Base-by-base conservation (phyloP, 2,888 invertebrate species). In the Papilio gigon region DNA sequence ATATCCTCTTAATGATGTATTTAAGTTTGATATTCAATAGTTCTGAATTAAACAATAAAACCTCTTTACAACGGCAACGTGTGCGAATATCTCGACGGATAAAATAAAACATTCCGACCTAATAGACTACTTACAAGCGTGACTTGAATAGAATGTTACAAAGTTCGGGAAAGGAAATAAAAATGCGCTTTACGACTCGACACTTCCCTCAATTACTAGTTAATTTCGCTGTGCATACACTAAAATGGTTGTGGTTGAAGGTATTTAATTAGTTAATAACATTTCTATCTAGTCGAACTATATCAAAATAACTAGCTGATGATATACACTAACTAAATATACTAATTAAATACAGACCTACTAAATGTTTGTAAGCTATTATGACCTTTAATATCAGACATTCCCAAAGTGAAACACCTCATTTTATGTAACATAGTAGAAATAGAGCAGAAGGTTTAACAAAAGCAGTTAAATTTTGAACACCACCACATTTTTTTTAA, bases 51-150 rank as follows among this genome's bases (percentile, higher is more conserved):
- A 47, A 22, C 12, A 12, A 11, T 20, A 22, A 20, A 44, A 47
- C 47, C 47, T 6, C 17, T 42, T 44, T 44, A 47, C 22, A 22
- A 47, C 17, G 22, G 47, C 22, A 50, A 53, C 30, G n/a, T n/a
- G n/a, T 25, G 20, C 14, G 14, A 53, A 53, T 30, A n/a, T 17
- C 27, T 27, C 30, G 30, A 9, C 1, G 53, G 4, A 56, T 30
- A 56, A 56, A 56, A 56, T 30, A 30, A 56, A 56, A 56, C 53
- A 56, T 56, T 56, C 30, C 53, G 9, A 56, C 30, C 17, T 56
- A 56, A 53, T 53, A 53, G 27, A 9, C 53, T 30, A 56, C 30
- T 56, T 56, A 56, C n/a, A 53, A 30, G 30, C 30, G 53, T 56
- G 53, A 17, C 53, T 17, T 17, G 53, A 56, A 56, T 56, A 3